phyloP scores from a whole-genome alignment of 2,113 vertebrate genomes.

The Motacilla alba region DNA sequence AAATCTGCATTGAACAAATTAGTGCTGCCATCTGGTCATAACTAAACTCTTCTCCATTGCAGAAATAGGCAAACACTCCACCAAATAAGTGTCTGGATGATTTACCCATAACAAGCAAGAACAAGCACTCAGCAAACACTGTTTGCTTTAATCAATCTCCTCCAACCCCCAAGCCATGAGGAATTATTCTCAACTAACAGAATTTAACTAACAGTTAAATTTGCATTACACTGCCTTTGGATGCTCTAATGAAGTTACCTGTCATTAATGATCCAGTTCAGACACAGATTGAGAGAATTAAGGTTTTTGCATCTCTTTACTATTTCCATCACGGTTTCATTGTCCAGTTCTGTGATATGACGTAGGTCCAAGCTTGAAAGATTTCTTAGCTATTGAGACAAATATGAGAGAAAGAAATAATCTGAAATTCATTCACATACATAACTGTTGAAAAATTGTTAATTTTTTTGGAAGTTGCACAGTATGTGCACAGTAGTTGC shows the following conservation, averaged over 20 bases:
- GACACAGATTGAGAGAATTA: constrained; percentile 96
- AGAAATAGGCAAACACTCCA: neutral
- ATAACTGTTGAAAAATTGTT: neutral
- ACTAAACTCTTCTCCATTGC: neutral
- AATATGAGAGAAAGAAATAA: constrained; percentile 45
- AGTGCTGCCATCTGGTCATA: neutral
- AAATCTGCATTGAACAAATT: neutral
- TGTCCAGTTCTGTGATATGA: constrained; percentile 98
- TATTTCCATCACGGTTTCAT: constrained; percentile 98
- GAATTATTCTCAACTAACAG: neutral
- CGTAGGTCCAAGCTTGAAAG: constrained; percentile 93
- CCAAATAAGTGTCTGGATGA: neutral
- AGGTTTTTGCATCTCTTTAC: constrained; percentile 94
- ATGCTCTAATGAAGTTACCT: constrained; percentile 75
- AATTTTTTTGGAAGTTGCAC: neutral
- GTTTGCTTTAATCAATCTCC: neutral
- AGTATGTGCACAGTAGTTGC: no score
- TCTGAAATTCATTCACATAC: neutral
- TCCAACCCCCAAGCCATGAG: neutral
- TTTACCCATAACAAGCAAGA: neutral
- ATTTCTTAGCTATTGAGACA: constrained; percentile 83
- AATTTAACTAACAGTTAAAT: neutral
- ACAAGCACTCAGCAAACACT: neutral
- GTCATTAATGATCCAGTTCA: constrained; percentile 99
- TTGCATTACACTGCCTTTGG: neutral